phyloP scores from a whole-genome alignment of 2,888 invertebrate genomes.

The Sinelater perroti region DNA sequence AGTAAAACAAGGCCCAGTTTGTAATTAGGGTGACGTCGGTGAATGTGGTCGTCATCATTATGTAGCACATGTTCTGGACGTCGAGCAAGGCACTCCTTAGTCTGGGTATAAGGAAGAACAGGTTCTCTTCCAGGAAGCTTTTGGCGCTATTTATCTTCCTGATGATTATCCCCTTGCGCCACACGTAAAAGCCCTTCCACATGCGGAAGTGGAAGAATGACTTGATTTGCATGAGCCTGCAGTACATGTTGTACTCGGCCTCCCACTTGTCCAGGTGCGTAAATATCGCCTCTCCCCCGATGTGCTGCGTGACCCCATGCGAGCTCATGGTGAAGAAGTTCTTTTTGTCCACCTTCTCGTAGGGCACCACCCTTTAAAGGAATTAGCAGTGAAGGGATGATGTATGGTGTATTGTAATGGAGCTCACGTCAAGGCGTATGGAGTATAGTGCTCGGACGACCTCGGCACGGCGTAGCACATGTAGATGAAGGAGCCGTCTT shows the following conservation, averaged over 20 bases:
- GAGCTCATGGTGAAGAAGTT: slow-evolving; percentile 84
- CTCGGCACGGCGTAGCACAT: slow-evolving; percentile 78
- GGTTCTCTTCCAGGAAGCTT: slow-evolving; percentile 69
- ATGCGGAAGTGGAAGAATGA: slow-evolving; percentile 73
- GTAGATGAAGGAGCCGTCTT: slow-evolving; percentile 76
- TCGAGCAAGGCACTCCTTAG: slow-evolving; percentile 76
- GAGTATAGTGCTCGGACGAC: slow-evolving; percentile 76
- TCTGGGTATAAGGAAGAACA: slow-evolving; percentile 78
- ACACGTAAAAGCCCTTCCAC: slow-evolving; percentile 84
- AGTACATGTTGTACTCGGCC: slow-evolving; percentile 81
- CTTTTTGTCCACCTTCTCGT: slow-evolving; percentile 71
- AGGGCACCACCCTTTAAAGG: slow-evolving; percentile 73
- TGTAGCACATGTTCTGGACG: slow-evolving; percentile 73
- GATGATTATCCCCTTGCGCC: slow-evolving; percentile 75
- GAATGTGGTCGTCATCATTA: slow-evolving; percentile 70
- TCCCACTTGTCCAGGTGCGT: slow-evolving; percentile 83
- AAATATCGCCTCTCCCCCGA: slow-evolving; percentile 76
- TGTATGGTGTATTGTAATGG: too few relatives aligned
- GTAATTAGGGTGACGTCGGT: slow-evolving; percentile 65
- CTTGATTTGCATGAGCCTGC: slow-evolving; percentile 77
- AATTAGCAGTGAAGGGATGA: background rate
- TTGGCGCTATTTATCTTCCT: slow-evolving; percentile 72
- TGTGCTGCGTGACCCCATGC: slow-evolving; percentile 83
- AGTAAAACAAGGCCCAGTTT: slow-evolving; percentile 70
- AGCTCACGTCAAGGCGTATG: slow-evolving; percentile 74